phyloP scores from a whole-genome alignment of 2,797 vertebrate genomes.

The Monodelphis domestica region DNA sequence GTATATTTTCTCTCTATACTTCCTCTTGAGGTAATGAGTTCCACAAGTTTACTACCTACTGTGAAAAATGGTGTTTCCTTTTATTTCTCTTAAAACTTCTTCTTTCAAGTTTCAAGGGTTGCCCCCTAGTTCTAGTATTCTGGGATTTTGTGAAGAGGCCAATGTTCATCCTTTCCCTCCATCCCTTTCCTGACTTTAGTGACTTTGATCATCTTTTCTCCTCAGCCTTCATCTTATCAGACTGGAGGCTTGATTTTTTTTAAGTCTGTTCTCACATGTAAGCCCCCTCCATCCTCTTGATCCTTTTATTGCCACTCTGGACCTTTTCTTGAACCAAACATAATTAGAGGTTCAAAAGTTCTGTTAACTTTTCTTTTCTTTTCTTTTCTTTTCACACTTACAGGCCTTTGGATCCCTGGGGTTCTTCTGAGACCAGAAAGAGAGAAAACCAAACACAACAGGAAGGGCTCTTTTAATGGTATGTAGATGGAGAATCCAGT shows the following conservation, averaged over 20 bases:
- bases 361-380: slow-evolving; percentile 7
- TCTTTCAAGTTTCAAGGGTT: slow-evolving; percentile 1
- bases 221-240: background rate
- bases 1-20: background rate
- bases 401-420: slow-evolving; percentile 66
- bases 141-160: background rate
- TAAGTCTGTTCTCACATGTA: background rate
- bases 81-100: slow-evolving; percentile 12
- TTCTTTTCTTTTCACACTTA: slow-evolving; percentile 54
- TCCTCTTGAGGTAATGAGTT: background rate
- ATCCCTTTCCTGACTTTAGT: background rate
- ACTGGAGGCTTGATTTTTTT: slow-evolving; percentile 3
- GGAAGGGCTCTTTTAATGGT: slow-evolving; percentile 63
- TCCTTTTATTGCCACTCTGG: slow-evolving; percentile 24
- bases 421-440: slow-evolving; percentile 54
- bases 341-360: slow-evolving; percentile 6
- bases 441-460: slow-evolving; percentile 51
- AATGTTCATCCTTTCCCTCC: background rate
- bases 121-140: background rate
- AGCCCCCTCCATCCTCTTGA: slow-evolving; percentile 21
- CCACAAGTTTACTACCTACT: slow-evolving; percentile 6
- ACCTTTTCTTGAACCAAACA: slow-evolving; percentile 44
- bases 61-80: background rate
- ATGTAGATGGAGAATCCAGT: slow-evolving; percentile 58
- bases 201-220: slow-evolving; percentile 17